Conservation (phyloP, 1,140 invertebrate species). For the Habropoda laboriosa region DNA sequence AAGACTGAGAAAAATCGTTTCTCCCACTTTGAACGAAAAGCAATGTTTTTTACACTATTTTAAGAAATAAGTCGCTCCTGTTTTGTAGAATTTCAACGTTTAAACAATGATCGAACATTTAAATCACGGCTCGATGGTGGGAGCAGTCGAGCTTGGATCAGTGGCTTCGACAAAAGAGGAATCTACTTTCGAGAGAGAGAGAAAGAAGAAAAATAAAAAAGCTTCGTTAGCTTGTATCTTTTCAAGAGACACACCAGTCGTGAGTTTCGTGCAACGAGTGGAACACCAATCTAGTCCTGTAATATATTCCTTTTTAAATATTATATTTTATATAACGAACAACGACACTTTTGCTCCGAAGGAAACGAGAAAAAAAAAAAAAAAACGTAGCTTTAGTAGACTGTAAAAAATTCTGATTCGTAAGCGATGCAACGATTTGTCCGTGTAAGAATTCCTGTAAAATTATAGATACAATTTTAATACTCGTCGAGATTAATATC, state of each 20-base stretch:
- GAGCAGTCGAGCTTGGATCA: conserved; percentile 6
- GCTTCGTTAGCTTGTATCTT: conserved; percentile 7
- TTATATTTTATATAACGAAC: conserved; percentile 4
- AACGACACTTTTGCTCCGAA: conserved; percentile 1
- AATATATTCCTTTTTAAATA: conserved; percentile 10
- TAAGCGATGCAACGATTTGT: background rate
- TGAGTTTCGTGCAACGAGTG: conserved; percentile 12
- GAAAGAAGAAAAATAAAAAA: no score
- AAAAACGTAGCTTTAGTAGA: background rate
- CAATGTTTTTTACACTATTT: background rate
- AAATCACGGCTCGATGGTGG: background rate
- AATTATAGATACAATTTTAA: no score
- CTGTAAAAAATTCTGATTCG: background rate
- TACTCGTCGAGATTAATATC: no score
- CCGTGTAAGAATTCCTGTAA: no score
- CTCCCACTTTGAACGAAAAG: background rate
- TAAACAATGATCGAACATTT: no score
- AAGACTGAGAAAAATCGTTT: background rate
- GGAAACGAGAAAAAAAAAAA: background rate
- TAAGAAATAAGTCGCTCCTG: background rate
- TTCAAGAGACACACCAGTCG: background rate
- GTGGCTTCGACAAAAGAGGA: background rate
- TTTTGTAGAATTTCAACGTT: background rate
- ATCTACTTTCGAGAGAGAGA: no score
- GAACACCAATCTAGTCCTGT: conserved; percentile 15